Conservation (phyloP, 2,113 vertebrate genomes). For the Rhinolophus ferrumequinum region DNA sequence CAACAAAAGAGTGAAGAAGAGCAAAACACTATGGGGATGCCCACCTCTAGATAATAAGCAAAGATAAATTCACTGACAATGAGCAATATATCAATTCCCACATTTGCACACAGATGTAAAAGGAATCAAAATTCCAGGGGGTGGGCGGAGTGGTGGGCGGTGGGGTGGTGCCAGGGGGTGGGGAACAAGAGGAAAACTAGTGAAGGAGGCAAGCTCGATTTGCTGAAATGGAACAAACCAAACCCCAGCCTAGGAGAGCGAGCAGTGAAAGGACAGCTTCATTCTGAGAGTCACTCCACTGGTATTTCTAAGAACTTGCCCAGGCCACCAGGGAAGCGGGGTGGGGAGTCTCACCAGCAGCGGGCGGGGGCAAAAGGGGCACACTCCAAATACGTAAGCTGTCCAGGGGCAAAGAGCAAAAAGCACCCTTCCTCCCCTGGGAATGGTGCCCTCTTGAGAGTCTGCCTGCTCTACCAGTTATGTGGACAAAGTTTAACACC, state of each 20-base stretch:
- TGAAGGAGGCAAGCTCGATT: background rate
- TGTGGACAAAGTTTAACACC: background rate
- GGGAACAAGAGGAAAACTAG: background rate
- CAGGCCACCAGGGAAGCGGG: background rate
- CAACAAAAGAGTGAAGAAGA: background rate
- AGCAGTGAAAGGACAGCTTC: background rate
- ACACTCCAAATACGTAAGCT: fast-evolving
- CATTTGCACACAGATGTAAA: background rate
- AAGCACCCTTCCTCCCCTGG: too few relatives aligned
- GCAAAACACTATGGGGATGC: background rate
- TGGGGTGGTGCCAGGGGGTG: too few relatives aligned
- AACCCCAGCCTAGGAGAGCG: background rate
- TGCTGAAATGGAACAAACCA: background rate
- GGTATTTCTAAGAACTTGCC: background rate
- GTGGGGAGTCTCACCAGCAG: background rate
- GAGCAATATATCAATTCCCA: background rate
- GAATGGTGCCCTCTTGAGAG: background rate
- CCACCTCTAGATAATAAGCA: background rate
- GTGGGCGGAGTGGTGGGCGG: too few relatives aligned
- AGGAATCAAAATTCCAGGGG: background rate
- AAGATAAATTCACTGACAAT: background rate
- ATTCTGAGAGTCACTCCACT: background rate
- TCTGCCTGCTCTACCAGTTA: background rate
- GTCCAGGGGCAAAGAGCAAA: background rate
- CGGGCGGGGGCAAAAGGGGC: fast-evolving